Percentiles rank a stretch among this genome's conserved stretches.
phyloP scores from a whole-genome alignment of 1,140 invertebrate species.

The Cherax quadricarinatus region DNA sequence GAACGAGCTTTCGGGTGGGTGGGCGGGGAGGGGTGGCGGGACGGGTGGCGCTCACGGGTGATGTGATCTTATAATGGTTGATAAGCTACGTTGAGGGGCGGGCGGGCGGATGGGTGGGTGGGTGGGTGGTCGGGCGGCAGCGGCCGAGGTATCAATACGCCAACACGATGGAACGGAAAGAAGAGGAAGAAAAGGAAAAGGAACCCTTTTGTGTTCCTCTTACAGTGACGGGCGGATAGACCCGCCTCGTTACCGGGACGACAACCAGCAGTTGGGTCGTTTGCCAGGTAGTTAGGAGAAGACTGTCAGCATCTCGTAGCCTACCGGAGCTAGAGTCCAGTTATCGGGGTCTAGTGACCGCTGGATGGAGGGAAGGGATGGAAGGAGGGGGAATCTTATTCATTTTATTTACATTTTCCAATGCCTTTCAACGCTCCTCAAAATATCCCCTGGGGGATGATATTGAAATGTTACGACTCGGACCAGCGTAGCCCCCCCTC shows the following conservation, averaged over 20 bases:
- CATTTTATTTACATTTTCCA: slow-evolving; percentile 65
- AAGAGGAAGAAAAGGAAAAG: background rate
- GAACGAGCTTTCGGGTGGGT: too few species aligned
- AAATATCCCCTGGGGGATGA: slow-evolving; percentile 43
- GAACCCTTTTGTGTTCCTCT: background rate
- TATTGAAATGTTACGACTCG: slow-evolving; percentile 35
- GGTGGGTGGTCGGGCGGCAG: background rate
- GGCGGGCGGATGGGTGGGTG: too few species aligned
- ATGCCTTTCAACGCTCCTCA: slow-evolving; percentile 50
- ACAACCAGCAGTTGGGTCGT: too few species aligned
- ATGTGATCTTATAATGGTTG: background rate
- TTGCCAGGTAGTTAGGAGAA: background rate
- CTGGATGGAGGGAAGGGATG: background rate
- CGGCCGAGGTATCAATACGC: background rate
- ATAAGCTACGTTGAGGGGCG: background rate
- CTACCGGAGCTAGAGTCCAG: background rate
- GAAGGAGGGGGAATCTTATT: slow-evolving; percentile 46
- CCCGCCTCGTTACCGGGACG: background rate
- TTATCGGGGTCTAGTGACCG: slow-evolving; percentile 27
- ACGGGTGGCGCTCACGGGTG: background rate
- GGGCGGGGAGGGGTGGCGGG: background rate
- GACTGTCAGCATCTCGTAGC: too few species aligned
- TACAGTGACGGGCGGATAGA: background rate
- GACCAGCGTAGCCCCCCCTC: background rate
- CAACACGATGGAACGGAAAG: background rate